Evolutionary conservation across 2,797 vertebrate genomes (phyloP), one percentile per base, ranked within the genome.

Genomic region (Acrossocheilus fasciatus): DNA sequence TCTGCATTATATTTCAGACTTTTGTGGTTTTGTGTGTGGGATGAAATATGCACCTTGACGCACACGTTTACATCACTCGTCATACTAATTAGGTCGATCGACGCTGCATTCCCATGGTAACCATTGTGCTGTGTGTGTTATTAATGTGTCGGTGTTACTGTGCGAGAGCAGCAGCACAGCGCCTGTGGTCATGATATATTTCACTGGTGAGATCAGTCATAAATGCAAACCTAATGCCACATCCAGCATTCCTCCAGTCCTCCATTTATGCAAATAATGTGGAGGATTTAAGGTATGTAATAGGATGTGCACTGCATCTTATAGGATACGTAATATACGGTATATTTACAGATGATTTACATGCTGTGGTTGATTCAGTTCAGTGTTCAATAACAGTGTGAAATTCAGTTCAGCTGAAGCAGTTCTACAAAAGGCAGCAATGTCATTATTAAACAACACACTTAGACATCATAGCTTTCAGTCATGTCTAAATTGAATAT

Each of bases 31-130:
- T 82, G 50, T 82, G 20, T 66, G 76, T 86, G 54, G 52, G 39
- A 75, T 64, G 23, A 45, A 39, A 64, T 64, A 64, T 64, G 26
- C 62, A 64, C 62, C 26, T 64, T 64, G 62, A 64, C 12, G 4
- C 62, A 64, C 12, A 30, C 62, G 26, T 64, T 64, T 64, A 64
- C 12, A 94, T 92, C 92, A 90, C 90, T 88, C 90, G 89, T 91
- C 66, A 64, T 88, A 93, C 91, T 95, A 95, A 95, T 95, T 95
- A 94, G 94, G 95, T 95, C 94, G 93, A 77, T 91, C 87, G 90
- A 92, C 89, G 92, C 87, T 90, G 91, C 91, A 92, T 95, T 94
- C 92, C 94, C 94, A 95, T 95, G 91, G 94, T 91, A 95, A 95
- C 94, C 81, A 54, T 89, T 91, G 90, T 90, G 92, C 89, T 87